phyloP scores from a whole-genome alignment of 2,113 vertebrate genomes.

The Gasterosteus aculeatus region DNA sequence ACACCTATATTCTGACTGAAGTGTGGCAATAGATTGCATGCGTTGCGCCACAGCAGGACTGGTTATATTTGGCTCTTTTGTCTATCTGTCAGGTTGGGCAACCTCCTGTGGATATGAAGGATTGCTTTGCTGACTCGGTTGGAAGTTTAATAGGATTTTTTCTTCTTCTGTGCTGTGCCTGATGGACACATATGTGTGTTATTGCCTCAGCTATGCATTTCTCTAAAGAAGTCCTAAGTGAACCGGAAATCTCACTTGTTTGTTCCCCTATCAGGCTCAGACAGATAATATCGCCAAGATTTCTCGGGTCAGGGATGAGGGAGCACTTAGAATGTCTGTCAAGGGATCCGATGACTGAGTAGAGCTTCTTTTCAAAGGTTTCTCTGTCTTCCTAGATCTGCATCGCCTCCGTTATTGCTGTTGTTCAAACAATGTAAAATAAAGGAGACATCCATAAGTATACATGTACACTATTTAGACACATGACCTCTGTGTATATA shows the following conservation, averaged over 20 bases:
- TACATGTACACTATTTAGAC: neutral
- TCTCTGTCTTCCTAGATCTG: neutral
- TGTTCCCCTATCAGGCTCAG: constrained; percentile 11
- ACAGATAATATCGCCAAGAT: constrained; percentile 12
- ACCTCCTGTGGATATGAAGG: constrained; percentile 58
- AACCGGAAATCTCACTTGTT: constrained; percentile 35
- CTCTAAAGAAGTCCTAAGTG: constrained; percentile 12
- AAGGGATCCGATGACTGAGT: constrained; percentile 10
- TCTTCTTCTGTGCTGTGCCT: constrained; percentile 43
- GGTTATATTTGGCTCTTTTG: constrained; percentile 50
- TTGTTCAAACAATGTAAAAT: neutral
- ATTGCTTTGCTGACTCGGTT: constrained; percentile 69
- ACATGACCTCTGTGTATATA: neutral
- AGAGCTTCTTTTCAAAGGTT: neutral
- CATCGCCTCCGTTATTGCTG: neutral
- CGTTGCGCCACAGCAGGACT: constrained; percentile 31
- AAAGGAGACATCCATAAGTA: neutral
- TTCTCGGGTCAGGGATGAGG: constrained; percentile 8
- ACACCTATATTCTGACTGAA: constrained; percentile 32
- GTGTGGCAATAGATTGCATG: constrained; percentile 18
- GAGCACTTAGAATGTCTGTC: constrained; percentile 29
- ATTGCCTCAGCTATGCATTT: constrained; percentile 29
- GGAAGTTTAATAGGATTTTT: constrained; percentile 66
- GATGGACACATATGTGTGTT: constrained; percentile 64
- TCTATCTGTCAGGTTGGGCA: constrained; percentile 61